phyloP scores from a whole-genome alignment of 2,797 vertebrate genomes.

The Neosilurus mollespiculum region DNA sequence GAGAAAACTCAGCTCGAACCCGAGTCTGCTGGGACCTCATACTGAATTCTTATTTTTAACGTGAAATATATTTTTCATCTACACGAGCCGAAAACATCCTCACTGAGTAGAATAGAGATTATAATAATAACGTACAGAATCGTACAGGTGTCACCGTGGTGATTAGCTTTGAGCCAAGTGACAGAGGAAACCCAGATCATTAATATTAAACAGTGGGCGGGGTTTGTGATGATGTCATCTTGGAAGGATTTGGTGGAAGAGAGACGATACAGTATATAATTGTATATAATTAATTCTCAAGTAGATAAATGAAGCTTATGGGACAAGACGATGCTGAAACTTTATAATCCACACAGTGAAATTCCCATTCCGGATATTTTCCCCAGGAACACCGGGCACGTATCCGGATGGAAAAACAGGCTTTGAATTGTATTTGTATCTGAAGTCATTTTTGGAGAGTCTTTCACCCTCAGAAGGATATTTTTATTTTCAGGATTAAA shows the following conservation, averaged over 20 bases:
- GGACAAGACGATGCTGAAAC: not conserved
- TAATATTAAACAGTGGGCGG: not conserved
- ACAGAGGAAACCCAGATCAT: not conserved
- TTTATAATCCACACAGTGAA: too few species aligned
- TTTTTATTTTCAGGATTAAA: not conserved
- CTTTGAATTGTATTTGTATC: not conserved
- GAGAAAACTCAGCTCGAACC: slow-evolving; percentile 68
- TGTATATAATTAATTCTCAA: not conserved
- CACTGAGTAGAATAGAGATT: slow-evolving; percentile 36
- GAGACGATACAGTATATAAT: not conserved
- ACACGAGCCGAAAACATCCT: slow-evolving; percentile 65
- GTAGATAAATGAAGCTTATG: not conserved
- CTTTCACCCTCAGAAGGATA: not conserved
- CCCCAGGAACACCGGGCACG: slow-evolving; percentile 26
- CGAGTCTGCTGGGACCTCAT: slow-evolving; percentile 67
- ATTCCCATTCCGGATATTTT: slow-evolving; percentile 7
- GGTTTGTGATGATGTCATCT: not conserved
- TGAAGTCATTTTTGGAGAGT: not conserved
- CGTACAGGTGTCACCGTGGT: not conserved
- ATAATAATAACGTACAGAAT: not conserved
- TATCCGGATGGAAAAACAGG: slow-evolving; percentile 10
- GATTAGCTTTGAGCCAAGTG: too few species aligned
- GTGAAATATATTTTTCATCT: slow-evolving; percentile 74
- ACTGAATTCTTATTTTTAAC: slow-evolving; percentile 68
- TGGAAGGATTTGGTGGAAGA: not conserved